Percentiles rank a stretch among this genome's conserved stretches.
Evolutionary conservation across 1,140 invertebrate species (phyloP).

Genomic region (Saccostrea glomerata): DNA sequence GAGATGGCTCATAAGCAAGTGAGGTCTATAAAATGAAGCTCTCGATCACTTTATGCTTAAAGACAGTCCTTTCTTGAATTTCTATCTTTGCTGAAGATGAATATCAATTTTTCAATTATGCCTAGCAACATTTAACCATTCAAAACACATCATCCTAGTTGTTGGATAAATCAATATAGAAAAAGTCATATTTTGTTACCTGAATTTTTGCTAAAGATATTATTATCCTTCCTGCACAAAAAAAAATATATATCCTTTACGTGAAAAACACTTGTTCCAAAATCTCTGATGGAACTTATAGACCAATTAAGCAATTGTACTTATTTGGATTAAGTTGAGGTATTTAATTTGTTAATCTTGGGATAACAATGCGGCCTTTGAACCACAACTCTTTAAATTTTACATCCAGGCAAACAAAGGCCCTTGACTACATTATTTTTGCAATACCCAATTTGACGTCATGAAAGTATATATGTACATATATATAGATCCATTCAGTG

Average conservation of each 20-base stretch:
- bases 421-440: constrained; percentile 22
- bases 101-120: constrained; percentile 27
- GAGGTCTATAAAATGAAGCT: too few species aligned
- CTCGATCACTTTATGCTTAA: too few species aligned
- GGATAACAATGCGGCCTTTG: not conserved
- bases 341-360: constrained; percentile 26
- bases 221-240: constrained; percentile 6
- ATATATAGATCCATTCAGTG: not conserved
- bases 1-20: too few species aligned
- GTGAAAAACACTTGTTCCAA: not conserved
- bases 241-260: constrained; percentile 4
- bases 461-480: not conserved
- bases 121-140: not conserved
- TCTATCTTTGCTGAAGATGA: too few species aligned
- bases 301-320: not conserved
- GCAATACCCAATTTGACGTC: constrained; percentile 33
- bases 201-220: not conserved
- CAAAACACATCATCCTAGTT: not conserved
- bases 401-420: constrained; percentile 30
- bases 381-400: constrained; percentile 2
- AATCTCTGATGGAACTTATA: not conserved
- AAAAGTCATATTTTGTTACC: constrained; percentile 23
- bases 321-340: not conserved
- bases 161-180: constrained; percentile 18
- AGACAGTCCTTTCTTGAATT: too few species aligned